Evolutionary conservation across 1,140 invertebrate genomes (phyloP), one percentile per base, ranked within the genome.

Genomic region (Pseudomyrmex concolor): DNA sequence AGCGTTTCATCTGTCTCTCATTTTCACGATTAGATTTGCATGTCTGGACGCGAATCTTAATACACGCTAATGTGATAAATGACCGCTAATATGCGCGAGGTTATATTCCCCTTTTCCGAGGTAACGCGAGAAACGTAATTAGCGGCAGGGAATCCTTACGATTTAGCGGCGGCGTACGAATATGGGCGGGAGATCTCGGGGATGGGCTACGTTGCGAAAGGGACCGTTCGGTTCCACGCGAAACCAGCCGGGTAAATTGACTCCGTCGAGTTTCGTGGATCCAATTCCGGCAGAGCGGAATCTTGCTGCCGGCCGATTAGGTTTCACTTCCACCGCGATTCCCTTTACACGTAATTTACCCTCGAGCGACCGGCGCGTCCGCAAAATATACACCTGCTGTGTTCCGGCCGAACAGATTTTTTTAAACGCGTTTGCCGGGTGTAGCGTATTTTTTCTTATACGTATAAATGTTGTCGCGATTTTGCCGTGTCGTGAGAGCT

Each of bases 191-290:
- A 34, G 34, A 34, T 34, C 34, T n/a, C 54, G 25, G 43, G 63
- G 55, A 17, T 70, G 66, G 34, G 22, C 76, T 80, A 60, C 17
- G 74, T 72, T 86, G 22, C 71, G 64, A 86, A 71, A 86, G 76
- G 77, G 84, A 86, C 34, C 70, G 84, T 71, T 86, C 70, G 84
- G 85, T 86, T 86, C 60, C 78, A 62, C 67, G 63, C 72, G 86
- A 74, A 87, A 87, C 80, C 77, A 70, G 77, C 84, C 70, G 71
- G 80, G 72, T 87, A 86, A 86, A 87, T 87, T 87, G 86, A 86
- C 86, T 86, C 70, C 54, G 84, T 48, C 78, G 86, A 86, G 84
- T 86, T 84, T 83, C 74, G 81, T 64, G 77, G 85, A 86, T 86
- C 70, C 86, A 87, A 87, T 84, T 87, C 86, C 82, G 86, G 55